Base-by-base conservation (phyloP, 2,113 vertebrate species). In the Ictalurus punctatus region DNA sequence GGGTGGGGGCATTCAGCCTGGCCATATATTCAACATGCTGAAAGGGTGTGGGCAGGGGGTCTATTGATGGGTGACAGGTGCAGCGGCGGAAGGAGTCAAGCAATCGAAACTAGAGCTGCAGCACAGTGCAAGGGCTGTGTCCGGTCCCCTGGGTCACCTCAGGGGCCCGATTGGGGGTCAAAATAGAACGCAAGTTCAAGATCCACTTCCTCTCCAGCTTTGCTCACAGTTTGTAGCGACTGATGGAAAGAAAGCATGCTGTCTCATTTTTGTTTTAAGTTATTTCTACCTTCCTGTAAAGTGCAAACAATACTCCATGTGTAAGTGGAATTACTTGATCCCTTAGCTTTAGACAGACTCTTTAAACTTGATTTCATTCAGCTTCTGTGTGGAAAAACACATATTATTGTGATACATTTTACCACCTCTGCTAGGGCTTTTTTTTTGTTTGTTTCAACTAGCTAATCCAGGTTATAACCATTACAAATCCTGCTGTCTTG, bases 41-140 rank as follows among this genome's bases (percentile, higher is more conserved):
- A 97, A 97, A 97, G 96, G 94, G 95, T 93, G 92, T 94, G 95
- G 92, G 93, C 92, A 94, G 96, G 96, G 95, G 97, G 96, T 94
- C 96, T 96, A 94, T 93, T 98, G 97, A 96, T 93, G 90, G 95
- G 95, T 96, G 95, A 95, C 97, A 98, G 97, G 97, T 97, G 97
- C 94, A 95, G 93, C 76, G 93, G 94, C 94, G 91, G 95, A 96
- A 94, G 95, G 95, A 92, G 94, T 95, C 92, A 93, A 88, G 67
- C 93, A 95, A 94, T 93, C 91, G 94, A 96, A 96, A 95, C 91
- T 93, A 93, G 93, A 95, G 94, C 93, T 90, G 92, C 92, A 91
- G 92, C 85, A 88, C 92, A 90, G 93, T 87, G 89, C 88, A 92
- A 92, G 83, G 58, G 34, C 89, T n/a, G 89, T 90, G 92, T 91